Conservation (phyloP, 2,888 invertebrate species). For the Baccha elongata region DNA sequence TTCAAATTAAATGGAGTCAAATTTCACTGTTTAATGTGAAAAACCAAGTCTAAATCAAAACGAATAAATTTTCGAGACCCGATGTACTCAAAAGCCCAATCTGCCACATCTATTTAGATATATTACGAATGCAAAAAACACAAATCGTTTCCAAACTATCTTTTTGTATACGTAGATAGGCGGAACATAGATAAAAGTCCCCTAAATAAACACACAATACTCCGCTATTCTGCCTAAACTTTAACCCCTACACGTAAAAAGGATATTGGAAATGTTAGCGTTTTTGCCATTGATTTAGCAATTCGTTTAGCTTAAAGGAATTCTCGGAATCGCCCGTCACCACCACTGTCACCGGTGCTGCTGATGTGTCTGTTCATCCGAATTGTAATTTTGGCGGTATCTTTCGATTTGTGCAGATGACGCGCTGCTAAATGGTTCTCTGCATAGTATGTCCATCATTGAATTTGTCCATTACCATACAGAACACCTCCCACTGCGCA, state of each 20-base stretch:
- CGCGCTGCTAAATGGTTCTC: constrained; percentile 64
- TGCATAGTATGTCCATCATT: constrained; percentile 48
- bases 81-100: constrained; percentile 50
- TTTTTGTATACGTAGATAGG: constrained; percentile 1
- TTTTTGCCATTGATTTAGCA: constrained; percentile 70
- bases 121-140: constrained; percentile 67
- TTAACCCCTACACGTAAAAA: constrained; percentile 5
- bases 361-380: constrained; percentile 69
- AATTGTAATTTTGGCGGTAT: constrained; percentile 64
- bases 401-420: constrained; percentile 55
- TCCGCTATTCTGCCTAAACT: background rate
- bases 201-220: constrained; percentile 58
- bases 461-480: constrained; percentile 22
- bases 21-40: constrained; percentile 49
- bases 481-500: constrained; percentile 1
- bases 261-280: constrained; percentile 67
- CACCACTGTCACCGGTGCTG: background rate
- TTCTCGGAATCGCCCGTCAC: constrained; percentile 29
- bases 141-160: constrained; percentile 13
- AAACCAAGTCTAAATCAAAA: constrained; percentile 41
- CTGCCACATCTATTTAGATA: constrained; percentile 44
- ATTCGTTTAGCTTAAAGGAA: constrained; percentile 61
- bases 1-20: constrained; percentile 28
- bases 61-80: constrained; percentile 25
- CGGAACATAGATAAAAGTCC: no score